Evolutionary conservation across 2,888 invertebrate species (phyloP), one percentile per base, ranked within the genome.

Genomic region (Chrysolina haemoptera): DNA sequence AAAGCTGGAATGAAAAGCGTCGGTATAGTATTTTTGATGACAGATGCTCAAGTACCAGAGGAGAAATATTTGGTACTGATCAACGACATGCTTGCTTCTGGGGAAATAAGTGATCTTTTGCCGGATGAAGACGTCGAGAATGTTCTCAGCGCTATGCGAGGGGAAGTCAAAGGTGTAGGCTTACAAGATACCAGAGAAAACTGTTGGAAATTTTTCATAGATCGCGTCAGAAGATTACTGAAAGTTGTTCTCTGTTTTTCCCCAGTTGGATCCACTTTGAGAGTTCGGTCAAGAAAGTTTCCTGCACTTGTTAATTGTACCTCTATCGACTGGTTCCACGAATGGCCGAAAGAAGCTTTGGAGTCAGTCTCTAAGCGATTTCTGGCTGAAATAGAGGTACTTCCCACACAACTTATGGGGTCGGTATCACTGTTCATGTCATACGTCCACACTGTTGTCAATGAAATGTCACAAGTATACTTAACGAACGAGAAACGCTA

Each of bases 301-400:
- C 98, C 98, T 0, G 97, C 98, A 0, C 89, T 98, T 43, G 95
- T 96, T 16, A 98, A 96, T 89, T 97, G 97, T 85, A 96, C 97
- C 0, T 93, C 95, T 16, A 97, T 98, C 79, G 94, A 98, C 88
- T 98, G 98, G 98, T 98, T 98, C 89, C 97, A 98, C 86, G 96
- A 97, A 85, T 98, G 98, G 98, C 98, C 98, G 0, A 91, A 92
- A 84, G 95, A 97, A 85, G 98, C 98, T 41, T 89, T 98, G 82
- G 91, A 94, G 77, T 97, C 97, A 46, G 98, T 98, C 1, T 96
- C 97, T 12, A 90, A 90, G 79, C 90, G 94, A 75, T 98, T 98
- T 87, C 89, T 97, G 43, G 89, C 92, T 8, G 94, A 95, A 86
- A 92, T 96, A 16, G 92, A 93, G 74, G 90, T 93, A 12, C 88